These are phyloP conservation scores for Mayetiola destructor DNA, from an alignment of 2,888 invertebrate species.

Conservation along the genomic window DNA sequence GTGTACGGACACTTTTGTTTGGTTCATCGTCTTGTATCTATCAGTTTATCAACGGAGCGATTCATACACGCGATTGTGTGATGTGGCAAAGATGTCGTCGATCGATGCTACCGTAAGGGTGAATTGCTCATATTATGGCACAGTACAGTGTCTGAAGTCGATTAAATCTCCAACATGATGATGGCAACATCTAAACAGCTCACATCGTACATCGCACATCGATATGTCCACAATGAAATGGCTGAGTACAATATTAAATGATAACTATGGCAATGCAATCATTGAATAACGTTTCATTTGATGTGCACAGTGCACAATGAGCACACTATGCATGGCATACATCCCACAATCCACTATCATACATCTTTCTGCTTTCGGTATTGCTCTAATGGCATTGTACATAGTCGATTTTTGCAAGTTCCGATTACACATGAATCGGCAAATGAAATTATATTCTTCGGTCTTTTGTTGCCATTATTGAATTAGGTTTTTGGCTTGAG, in stretches of 20 bases:
- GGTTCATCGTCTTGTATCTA: too few relatives aligned
- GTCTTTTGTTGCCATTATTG: slow-evolving; percentile 10
- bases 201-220: too few relatives aligned
- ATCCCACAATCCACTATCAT: too few relatives aligned
- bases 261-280: not conserved
- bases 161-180: slow-evolving; percentile 3
- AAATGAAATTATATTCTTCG: slow-evolving; percentile 8
- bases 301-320: too few relatives aligned
- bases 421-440: not conserved
- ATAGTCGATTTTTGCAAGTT: not conserved
- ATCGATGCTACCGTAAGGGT: not conserved
- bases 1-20: too few relatives aligned
- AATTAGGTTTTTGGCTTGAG: slow-evolving; percentile 11
- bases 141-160: too few relatives aligned
- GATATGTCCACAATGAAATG: slow-evolving; percentile 3
- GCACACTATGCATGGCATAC: too few relatives aligned
- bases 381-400: too few relatives aligned
- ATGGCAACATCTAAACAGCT: slow-evolving; percentile 12
- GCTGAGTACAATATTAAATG: not conserved
- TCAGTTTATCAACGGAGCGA: too few relatives aligned
- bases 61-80: too few relatives aligned
- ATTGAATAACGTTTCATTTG: not conserved
- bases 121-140: slow-evolving; percentile 9
- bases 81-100: too few relatives aligned
- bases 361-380: too few relatives aligned